Base-by-base conservation (phyloP, 1,140 invertebrate genomes). In the Luehdorfia chinensis region DNA sequence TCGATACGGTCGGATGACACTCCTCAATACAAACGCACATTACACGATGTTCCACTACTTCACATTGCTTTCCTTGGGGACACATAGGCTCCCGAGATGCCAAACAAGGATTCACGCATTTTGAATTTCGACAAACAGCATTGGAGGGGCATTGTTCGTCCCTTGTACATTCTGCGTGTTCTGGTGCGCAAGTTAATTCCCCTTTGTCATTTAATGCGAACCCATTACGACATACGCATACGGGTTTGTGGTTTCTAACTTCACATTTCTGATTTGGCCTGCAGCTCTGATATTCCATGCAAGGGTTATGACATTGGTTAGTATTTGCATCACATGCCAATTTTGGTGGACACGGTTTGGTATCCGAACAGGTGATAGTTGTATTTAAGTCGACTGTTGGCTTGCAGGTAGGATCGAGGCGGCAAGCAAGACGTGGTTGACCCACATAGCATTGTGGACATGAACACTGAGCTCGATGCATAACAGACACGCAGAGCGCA, bases 371-470 rank as follows among this genome's bases (percentile, higher is more conserved):
- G 50, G 91, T 90, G 41, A 81, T 84, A 9, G 83, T 87, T 14
- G 55, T 50, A 53, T 79, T 86, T 16, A 53, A 44, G 36, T 77
- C 78, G 51, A 79, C 65, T 9, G 89, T 75, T 11, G 87, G 79
- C 33, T 90, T 88, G 77, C 95, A 96, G 55, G 91, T 91, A 1
- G 92, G 90, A 77, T 96, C 94, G 27, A 92, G 92, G 33, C 89
- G 88, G 74, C 96, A 97, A 31, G 91, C 89, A 5, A 92, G 89
- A 28, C 91, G 90, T 4, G 96, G 94, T 68, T 93, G 91, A 18
- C 95, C 95, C 43, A 93, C 89, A 83, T 95, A 93, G 80, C 95
- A 97, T 69, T 94, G 92, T 23, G 95, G 94, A 74, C 96, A 97
- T 18, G 93, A 92, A 77, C 95, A 97, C 49, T 93, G 90, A 5